Evolutionary conservation across 1,140 invertebrate species (phyloP).

Genomic region (Drosophila funebris): DNA sequence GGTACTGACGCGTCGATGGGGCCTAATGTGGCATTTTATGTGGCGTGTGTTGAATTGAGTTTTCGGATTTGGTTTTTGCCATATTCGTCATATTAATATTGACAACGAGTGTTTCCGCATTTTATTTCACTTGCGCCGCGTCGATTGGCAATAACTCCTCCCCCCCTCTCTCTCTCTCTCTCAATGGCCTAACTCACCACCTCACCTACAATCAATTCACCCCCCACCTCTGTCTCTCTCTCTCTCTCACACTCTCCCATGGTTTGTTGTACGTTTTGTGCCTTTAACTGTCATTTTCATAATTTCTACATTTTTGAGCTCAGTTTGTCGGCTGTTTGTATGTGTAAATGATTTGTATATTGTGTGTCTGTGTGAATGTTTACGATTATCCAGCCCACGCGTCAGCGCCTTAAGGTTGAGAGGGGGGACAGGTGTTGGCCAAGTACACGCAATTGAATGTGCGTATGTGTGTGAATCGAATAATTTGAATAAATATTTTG

Average conservation of each 20-base stretch:
- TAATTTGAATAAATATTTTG: constrained; percentile 81
- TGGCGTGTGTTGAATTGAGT: constrained; percentile 78
- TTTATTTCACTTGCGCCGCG: constrained; percentile 67
- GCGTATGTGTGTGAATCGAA: constrained; percentile 58
- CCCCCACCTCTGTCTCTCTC: background rate
- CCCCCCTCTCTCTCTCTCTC: background rate
- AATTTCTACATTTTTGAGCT: constrained; percentile 72
- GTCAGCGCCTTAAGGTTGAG: background rate
- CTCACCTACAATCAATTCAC: too few relatives aligned
- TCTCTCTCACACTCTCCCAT: background rate
- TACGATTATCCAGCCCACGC: constrained; percentile 75
- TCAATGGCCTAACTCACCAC: constrained; percentile 3
- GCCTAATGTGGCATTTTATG: constrained; percentile 78
- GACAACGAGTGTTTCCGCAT: constrained; percentile 80
- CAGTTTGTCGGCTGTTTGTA: constrained; percentile 33
- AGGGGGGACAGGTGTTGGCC: constrained; percentile 17
- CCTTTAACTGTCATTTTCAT: constrained; percentile 80
- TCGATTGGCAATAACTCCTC: constrained; percentile 7
- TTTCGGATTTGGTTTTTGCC: constrained; percentile 80
- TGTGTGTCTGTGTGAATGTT: constrained; percentile 25
- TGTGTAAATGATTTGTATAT: background rate
- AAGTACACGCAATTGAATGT: constrained; percentile 37
- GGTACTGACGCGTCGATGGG: constrained; percentile 20
- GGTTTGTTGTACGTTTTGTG: constrained; percentile 54
- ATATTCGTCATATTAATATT: constrained; percentile 81